Evolutionary conservation across 2,113 vertebrate genomes (phyloP).

Genomic region (Agapornis roseicollis): DNA sequence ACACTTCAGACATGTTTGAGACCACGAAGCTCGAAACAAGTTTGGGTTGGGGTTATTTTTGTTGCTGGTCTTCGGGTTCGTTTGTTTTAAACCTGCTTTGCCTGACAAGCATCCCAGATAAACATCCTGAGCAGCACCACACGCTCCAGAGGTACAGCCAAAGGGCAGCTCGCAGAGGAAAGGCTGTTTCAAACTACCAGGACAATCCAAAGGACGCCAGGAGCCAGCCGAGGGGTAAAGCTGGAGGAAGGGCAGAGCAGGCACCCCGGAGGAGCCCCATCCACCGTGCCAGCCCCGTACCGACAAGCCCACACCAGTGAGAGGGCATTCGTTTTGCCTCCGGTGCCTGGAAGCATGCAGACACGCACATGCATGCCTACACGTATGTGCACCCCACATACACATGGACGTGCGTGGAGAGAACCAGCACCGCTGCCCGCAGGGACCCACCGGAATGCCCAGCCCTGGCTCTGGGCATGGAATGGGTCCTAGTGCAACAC

Average conservation of each 20-base stretch:
- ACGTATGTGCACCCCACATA: fast-evolving
- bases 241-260: fast-evolving
- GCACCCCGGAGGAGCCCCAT: background rate
- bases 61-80: too few relatives aligned
- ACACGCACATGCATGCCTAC: fast-evolving
- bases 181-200: background rate
- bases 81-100: background rate
- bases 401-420: fast-evolving
- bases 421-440: background rate
- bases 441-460: fast-evolving
- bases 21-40: background rate
- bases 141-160: background rate
- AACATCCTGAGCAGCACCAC: background rate
- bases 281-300: background rate
- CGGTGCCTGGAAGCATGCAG: fast-evolving
- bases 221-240: background rate
- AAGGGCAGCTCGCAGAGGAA: background rate
- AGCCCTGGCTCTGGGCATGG: background rate
- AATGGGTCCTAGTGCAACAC: background rate
- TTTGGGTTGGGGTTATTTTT: background rate
- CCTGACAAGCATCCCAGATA: background rate
- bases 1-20: background rate
- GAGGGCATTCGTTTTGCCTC: fast-evolving
- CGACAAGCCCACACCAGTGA: fast-evolving
- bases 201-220: background rate